Evolutionary conservation across 2,888 invertebrate genomes (phyloP), one percentile per base, ranked within the genome.

Genomic region (Shargacucullia verbasci): DNA sequence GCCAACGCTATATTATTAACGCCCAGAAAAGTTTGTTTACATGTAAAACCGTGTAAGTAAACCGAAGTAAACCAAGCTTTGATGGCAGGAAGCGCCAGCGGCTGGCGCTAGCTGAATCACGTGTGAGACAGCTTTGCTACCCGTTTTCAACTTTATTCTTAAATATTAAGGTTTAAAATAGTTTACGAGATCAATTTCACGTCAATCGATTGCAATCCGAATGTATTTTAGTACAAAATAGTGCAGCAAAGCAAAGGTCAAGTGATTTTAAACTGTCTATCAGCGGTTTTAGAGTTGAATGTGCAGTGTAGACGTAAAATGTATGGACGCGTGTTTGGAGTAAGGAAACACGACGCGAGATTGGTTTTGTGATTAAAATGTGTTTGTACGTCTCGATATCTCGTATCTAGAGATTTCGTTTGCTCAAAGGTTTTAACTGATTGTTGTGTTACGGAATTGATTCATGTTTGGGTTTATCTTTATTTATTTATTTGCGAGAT

Each of bases 341-440:
- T 39, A 60, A 71, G 69, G 76, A 73, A 83, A 82, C 68, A 48
- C 61, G 73, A 80, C 74, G 65, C 66, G 63, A 73, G 67, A 83
- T 82, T 77, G 80, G 64, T 76, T 78, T 73, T 73, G 67, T 72
- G 75, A 80, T 77, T 76, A 66, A 79, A 80, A 70, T 75, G 69
- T 79, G 71, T 76, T 71, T 57, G 69, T 58, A 71, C 65, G 58
- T 63, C 38, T 74, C 49, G 54, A 62, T 76, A 64, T 73, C 57
- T 45, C 13, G 57, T 65, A 71, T 55, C 12, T 46, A 11, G 38
- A 38, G 50, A 58, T 61, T 59, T 49, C 35, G 35, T 57, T 55
- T 44, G 37, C 44, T 15, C 33, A 39, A 37, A 44, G 27, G 38
- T 47, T 14, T 43, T 13, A 33, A 35, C n/a, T 34, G 8, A 40